Percentiles rank a stretch among this genome's conserved stretches.
These are phyloP conservation scores for Turnix velox DNA, from an alignment of 2,113 vertebrate genomes.

Conservation along the genomic window DNA sequence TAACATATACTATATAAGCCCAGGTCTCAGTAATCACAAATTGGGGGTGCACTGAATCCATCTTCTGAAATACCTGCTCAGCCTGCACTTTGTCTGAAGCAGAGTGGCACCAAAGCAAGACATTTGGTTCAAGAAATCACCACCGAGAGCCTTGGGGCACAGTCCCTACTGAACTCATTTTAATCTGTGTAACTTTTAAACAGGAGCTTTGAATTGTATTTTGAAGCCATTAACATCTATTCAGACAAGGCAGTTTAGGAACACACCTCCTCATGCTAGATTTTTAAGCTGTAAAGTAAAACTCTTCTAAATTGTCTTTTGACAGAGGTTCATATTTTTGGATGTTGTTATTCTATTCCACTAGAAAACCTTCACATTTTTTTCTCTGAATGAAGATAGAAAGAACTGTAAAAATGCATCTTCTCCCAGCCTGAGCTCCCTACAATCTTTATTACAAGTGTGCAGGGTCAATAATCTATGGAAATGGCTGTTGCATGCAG, in stretches of 20 bases:
- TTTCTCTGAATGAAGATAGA: not conserved
- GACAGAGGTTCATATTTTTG: not conserved
- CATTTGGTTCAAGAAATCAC: not conserved
- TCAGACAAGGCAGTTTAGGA: not conserved
- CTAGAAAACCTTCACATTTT: not conserved
- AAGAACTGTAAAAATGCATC: not conserved
- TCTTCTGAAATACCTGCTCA: not conserved
- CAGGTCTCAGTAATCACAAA: not conserved
- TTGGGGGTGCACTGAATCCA: rapidly evolving
- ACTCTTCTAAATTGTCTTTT: not conserved
- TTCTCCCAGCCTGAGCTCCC: not conserved
- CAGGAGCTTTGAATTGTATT: not conserved
- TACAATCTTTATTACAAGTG: not conserved
- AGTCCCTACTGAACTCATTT: not conserved
- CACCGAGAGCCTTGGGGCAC: not conserved
- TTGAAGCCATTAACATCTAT: not conserved
- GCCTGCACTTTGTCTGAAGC: not conserved
- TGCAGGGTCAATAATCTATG: not conserved
- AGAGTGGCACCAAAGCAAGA: not conserved
- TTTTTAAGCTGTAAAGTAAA: not conserved
- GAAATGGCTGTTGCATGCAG: not conserved
- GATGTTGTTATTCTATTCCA: not conserved
- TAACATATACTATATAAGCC: not conserved
- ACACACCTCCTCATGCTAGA: not conserved
- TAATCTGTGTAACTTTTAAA: not conserved